Percentiles rank a stretch among this genome's conserved stretches.
These are phyloP conservation scores for Prunella strophiata DNA, from an alignment of 2,797 vertebrate genomes.

Conservation along the genomic window DNA sequence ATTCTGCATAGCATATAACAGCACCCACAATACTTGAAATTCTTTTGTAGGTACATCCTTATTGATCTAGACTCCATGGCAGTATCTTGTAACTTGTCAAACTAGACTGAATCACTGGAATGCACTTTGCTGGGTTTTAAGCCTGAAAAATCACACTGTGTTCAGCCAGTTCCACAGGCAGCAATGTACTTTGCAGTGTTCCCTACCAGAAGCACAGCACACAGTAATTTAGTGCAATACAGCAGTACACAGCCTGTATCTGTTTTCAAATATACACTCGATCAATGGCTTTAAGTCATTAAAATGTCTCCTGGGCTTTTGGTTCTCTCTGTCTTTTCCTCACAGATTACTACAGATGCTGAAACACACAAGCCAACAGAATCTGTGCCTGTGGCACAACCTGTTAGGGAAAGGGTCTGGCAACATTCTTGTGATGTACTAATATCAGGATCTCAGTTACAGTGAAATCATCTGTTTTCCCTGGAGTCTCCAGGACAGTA, in stretches of 20 bases:
- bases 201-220: not conserved
- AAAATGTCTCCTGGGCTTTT: not conserved
- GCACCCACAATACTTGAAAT: not conserved
- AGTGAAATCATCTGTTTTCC: not conserved
- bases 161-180: conserved; percentile 17
- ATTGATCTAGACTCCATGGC: not conserved
- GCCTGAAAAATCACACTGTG: not conserved
- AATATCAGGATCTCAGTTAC: not conserved
- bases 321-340: not conserved
- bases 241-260: not conserved
- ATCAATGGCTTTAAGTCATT: not conserved
- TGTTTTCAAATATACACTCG: not conserved
- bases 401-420: not conserved
- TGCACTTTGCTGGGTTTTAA: not conserved
- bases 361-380: not conserved
- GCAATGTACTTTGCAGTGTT: not conserved
- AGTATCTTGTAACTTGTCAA: not conserved
- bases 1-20: not conserved
- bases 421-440: not conserved
- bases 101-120: not conserved
- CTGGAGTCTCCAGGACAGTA: not conserved
- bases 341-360: not conserved
- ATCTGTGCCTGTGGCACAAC: not conserved
- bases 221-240: too few species aligned
- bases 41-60: not conserved